Evolutionary conservation across 2,888 invertebrate genomes (phyloP), one percentile per base, ranked within the genome.

Genomic region (Epinotia ramella): DNA sequence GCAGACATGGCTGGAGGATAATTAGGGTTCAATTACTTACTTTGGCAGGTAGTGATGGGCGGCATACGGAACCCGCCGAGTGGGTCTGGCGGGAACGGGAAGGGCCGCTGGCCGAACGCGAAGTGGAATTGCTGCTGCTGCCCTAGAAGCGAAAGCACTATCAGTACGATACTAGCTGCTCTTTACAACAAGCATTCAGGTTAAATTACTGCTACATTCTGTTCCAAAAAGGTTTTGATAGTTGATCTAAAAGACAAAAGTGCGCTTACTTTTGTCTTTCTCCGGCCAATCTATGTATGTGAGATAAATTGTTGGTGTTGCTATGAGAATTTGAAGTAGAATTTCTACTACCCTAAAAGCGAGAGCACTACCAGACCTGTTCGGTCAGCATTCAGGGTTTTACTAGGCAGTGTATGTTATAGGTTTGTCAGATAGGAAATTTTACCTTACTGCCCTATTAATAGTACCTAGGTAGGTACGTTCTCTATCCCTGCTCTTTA

Each of bases 71-170:
- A 98, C 80, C 97, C 97, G 64, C 97, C 97, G 66, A 98, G 95
- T 59, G 98, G 98, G 91, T 98, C 98, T 75, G 97, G 96, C 81
- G 98, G 98, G 86, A 98, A 97, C 77, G 97, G 97, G 91, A 98
- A 97, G 73, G 98, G 97, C 79, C 98, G 95, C 90, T 98, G 97
- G 60, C 97, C 97, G 83, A 97, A 97, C 85, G 98, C 98, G 94
- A 98, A 98, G 95, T 98, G 98, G 93, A 98, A 98, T 95, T 98
- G 98, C 94, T 98, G 98, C 95, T 98, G 98, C 94, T 98, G 98
- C 95, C 98, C 98, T 98, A 97, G 95, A 96, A 98, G 96, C 94
- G 97, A 97, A 94, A 97, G 95, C 97, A 97, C 97, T 97, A 96
- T 93, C 93, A 95, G 95, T 95, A 95, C 91, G 93, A 89, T 91